Evolutionary conservation across 1,140 invertebrate species (phyloP).

Genomic region (Mya arenaria): DNA sequence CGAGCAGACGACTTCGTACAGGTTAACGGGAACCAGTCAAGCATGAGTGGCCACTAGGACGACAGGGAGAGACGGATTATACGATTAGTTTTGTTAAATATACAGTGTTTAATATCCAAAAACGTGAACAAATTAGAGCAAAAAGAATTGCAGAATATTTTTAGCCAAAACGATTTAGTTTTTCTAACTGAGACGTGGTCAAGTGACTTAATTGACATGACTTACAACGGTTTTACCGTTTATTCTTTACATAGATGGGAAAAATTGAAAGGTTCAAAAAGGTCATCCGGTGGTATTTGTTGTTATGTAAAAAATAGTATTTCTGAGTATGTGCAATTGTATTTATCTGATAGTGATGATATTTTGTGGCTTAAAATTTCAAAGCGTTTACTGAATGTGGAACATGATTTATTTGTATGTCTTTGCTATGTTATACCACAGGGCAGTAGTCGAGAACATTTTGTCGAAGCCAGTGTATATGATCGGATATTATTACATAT

Average conservation of each 20-base stretch:
- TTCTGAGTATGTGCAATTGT: too few species aligned
- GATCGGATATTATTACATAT: not conserved
- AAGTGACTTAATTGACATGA: too few species aligned
- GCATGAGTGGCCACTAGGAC: not conserved
- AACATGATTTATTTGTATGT: constrained; percentile 13
- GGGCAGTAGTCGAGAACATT: not conserved
- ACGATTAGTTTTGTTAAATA: not conserved
- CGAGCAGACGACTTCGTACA: not conserved
- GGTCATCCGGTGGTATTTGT: too few species aligned
- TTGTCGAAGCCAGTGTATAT: not conserved
- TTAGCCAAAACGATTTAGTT: not conserved
- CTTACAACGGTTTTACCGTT: too few species aligned
- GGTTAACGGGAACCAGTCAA: not conserved
- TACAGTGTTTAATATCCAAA: not conserved
- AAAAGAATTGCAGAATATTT: not conserved
- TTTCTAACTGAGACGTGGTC: too few species aligned
- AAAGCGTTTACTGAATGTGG: not conserved
- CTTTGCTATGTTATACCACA: constrained; percentile 7
- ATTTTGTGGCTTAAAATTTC: too few species aligned
- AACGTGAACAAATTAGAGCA: constrained; percentile 11
- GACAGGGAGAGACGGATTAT: not conserved
- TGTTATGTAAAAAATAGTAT: too few species aligned
- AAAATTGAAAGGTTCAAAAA: too few species aligned
- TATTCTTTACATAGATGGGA: too few species aligned
- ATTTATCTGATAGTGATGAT: too few species aligned